Conservation (phyloP, 2,113 vertebrate species). For the Donacobius atricapilla region DNA sequence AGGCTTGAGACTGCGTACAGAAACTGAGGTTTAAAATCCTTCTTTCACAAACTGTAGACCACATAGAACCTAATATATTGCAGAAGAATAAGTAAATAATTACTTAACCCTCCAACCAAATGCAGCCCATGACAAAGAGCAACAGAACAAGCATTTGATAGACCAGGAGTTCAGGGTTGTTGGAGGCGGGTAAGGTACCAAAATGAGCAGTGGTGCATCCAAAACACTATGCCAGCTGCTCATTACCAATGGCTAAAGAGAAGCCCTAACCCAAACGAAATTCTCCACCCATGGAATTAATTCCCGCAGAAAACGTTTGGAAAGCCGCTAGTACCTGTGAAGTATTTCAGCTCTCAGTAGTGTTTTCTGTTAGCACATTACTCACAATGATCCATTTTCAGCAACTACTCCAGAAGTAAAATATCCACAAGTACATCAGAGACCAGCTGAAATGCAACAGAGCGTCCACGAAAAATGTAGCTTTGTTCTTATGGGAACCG, state of each 20-base stretch:
- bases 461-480: rapidly evolving
- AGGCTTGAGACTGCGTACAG: background rate
- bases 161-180: background rate
- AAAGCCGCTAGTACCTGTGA: background rate
- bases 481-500: background rate
- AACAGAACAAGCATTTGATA: background rate
- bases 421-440: background rate
- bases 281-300: background rate
- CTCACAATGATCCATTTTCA: background rate
- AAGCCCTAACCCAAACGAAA: background rate
- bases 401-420: background rate
- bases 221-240: constrained; percentile 10
- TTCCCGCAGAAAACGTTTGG: background rate
- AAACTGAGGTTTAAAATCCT: background rate
- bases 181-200: background rate
- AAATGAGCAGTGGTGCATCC: background rate
- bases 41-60: background rate
- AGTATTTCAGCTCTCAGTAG: background rate
- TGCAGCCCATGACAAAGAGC: background rate
- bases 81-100: background rate
- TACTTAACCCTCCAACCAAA: background rate
- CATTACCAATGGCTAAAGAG: background rate
- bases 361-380: background rate
- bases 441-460: background rate
- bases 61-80: background rate